A percentile compares a stretch with the other conserved stretches of the same genome.
phyloP scores from a whole-genome alignment of 2,888 invertebrate species.

The Drosophila meridionalis region DNA sequence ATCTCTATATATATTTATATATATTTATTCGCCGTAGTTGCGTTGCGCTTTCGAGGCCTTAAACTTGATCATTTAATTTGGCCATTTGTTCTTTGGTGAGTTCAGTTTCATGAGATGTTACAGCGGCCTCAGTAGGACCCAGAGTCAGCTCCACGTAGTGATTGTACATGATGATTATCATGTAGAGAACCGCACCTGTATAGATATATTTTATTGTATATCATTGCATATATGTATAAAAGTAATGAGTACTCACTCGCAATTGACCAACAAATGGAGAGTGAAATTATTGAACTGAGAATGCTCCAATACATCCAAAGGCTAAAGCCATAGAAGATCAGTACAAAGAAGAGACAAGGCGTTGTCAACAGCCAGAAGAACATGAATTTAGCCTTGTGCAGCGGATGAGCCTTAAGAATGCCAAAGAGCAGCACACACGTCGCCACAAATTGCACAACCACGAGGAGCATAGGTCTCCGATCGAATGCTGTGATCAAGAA shows the following conservation, averaged over 20 bases:
- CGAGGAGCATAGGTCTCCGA: no score
- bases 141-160: slow-evolving; percentile 22
- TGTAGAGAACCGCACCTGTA: slow-evolving; percentile 3
- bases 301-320: neutral
- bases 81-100: neutral
- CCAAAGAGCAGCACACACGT: slow-evolving; percentile 18
- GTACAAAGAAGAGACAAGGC: neutral
- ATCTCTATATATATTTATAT: neutral
- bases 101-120: neutral
- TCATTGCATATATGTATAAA: neutral
- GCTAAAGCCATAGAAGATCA: neutral
- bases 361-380: slow-evolving; percentile 22
- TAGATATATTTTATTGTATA: neutral
- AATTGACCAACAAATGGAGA: neutral
- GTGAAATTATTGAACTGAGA: neutral
- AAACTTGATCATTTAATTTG: neutral
- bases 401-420: slow-evolving; percentile 12
- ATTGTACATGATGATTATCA: slow-evolving; percentile 15
- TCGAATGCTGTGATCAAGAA: neutral
- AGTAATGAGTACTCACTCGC: slow-evolving; percentile 5
- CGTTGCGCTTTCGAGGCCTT: neutral
- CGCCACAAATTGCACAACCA: neutral
- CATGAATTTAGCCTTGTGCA: slow-evolving; percentile 9
- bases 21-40: slow-evolving; percentile 3
- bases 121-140: neutral